Evolutionary conservation across 2,797 vertebrate genomes (phyloP).

Genomic region (Hydrophis major): DNA sequence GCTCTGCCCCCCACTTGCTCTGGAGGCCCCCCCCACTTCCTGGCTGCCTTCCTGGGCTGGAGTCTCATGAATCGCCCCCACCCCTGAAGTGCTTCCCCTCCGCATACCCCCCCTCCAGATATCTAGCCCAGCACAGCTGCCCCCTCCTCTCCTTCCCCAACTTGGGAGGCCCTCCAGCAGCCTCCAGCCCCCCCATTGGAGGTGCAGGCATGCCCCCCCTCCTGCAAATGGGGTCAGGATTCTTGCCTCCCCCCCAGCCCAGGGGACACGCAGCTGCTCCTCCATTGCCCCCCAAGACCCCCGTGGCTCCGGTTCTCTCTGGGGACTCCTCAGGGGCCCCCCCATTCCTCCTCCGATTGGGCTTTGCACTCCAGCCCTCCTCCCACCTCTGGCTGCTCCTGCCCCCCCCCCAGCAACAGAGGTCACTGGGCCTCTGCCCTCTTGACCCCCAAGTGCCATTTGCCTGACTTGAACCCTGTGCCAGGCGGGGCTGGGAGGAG

Average conservation of each 20-base stretch:
- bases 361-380: not conserved
- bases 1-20: not conserved
- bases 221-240: not conserved
- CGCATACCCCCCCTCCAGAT: not conserved
- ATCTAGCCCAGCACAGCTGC: too few relatives aligned
- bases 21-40: not conserved
- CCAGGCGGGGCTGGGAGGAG: not conserved
- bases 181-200: not conserved
- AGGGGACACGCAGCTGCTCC: accelerated
- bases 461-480: not conserved
- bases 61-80: not conserved
- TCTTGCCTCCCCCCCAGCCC: not conserved
- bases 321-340: not conserved
- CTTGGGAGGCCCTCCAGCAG: not conserved
- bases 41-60: not conserved
- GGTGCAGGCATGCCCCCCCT: not conserved
- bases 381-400: not conserved
- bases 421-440: not conserved
- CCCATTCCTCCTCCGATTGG: too few relatives aligned
- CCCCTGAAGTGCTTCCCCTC: not conserved
- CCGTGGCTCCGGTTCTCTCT: not conserved
- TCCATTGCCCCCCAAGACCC: not conserved
- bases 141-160: not conserved
- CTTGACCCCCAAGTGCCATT: not conserved
- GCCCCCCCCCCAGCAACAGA: not conserved